phyloP scores from a whole-genome alignment of 2,113 vertebrate species.

The Cyphomyrus discorhynchus region DNA sequence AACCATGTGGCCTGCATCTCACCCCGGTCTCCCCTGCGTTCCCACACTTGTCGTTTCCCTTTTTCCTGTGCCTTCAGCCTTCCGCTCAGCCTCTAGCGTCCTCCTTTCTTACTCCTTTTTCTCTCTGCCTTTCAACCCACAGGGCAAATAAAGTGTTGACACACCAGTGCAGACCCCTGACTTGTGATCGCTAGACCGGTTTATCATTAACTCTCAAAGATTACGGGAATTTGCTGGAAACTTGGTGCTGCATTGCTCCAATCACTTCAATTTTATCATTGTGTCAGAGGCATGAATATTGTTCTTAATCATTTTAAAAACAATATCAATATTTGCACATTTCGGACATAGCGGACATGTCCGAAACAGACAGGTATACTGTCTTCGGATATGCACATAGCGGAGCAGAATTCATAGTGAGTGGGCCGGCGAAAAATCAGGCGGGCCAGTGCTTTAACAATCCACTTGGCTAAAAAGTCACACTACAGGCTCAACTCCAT shows the following conservation, averaged over 20 bases:
- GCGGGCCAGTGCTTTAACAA: not conserved
- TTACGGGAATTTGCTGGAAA: not conserved
- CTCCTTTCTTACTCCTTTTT: not conserved
- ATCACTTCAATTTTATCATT: not conserved
- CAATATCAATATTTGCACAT: not conserved
- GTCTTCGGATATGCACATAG: not conserved
- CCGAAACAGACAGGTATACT: too few relatives aligned
- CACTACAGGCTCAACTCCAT: not conserved
- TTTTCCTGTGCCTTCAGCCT: not conserved
- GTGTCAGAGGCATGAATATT: not conserved
- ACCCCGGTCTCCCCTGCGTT: not conserved
- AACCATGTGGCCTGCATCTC: not conserved
- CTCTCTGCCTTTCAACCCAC: not conserved
- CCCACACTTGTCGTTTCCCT: not conserved
- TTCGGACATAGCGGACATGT: not conserved
- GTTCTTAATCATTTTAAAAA: not conserved
- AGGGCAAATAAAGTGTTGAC: not conserved
- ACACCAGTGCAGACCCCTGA: not conserved
- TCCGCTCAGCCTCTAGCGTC: not conserved
- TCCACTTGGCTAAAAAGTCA: not conserved
- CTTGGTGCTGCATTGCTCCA: not conserved
- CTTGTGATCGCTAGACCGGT: not conserved
- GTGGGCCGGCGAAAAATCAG: not conserved
- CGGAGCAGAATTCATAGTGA: not conserved
- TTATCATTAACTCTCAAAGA: conserved; percentile 12